Conservation (phyloP, 2,888 invertebrate species). For the Exephanes ischioxanthus region DNA sequence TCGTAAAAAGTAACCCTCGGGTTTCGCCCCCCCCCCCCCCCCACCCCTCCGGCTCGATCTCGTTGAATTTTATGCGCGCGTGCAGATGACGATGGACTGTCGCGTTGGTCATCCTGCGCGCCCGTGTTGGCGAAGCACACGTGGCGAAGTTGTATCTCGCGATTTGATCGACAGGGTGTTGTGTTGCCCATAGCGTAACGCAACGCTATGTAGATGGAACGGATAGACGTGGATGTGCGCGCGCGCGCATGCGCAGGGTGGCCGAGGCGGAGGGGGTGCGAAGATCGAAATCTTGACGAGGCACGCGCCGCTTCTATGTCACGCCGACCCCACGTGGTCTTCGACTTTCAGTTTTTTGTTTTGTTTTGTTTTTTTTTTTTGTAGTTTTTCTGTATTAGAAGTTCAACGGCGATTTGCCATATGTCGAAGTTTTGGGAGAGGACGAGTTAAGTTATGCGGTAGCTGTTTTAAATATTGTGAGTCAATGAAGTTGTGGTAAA, state of each 20-base stretch:
- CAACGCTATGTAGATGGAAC: slow-evolving; percentile 5
- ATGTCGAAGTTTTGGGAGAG: no score
- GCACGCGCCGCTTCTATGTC: slow-evolving; percentile 9
- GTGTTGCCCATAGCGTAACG: slow-evolving; percentile 36
- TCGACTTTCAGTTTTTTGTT: neutral
- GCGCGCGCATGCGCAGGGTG: neutral
- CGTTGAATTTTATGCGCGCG: slow-evolving; percentile 25
- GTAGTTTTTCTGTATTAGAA: neutral
- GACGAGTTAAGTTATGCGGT: no score
- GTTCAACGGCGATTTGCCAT: no score
- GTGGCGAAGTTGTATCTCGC: slow-evolving; percentile 27
- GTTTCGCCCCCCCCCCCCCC: neutral
- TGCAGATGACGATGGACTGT: slow-evolving; percentile 58
- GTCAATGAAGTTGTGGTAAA: no score
- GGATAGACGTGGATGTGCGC: neutral
- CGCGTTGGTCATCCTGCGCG: slow-evolving; percentile 8
- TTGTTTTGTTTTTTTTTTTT: neutral
- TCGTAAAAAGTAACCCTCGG: slow-evolving; percentile 13
- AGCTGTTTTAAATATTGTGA: no score
- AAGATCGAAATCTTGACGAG: slow-evolving; percentile 32
- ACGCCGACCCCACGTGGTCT: slow-evolving; percentile 39
- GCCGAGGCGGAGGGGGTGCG: neutral
- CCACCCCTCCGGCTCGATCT: slow-evolving; percentile 29
- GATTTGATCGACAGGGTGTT: slow-evolving; percentile 29
- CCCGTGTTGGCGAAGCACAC: slow-evolving; percentile 22